Percentiles rank a stretch among this genome's conserved stretches.
Evolutionary conservation across 2,888 invertebrate species (phyloP).

Genomic region (Lucinisca nassula): DNA sequence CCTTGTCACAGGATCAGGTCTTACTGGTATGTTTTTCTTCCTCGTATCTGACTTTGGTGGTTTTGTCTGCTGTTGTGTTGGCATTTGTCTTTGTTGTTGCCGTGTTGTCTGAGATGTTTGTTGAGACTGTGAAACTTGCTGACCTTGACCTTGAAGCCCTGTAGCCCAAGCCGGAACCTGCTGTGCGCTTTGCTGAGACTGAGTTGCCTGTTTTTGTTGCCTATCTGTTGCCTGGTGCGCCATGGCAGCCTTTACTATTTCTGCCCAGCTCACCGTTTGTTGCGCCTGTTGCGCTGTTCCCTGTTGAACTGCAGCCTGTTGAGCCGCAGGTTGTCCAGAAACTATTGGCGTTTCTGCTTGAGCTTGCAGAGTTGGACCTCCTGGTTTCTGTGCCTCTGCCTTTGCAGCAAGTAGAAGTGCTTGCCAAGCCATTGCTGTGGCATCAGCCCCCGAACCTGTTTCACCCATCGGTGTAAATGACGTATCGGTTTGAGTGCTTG

Average conservation of each 20-base stretch:
- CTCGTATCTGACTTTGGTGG: slow-evolving; percentile 25
- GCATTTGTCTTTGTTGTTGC: slow-evolving; percentile 35
- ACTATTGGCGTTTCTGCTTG: not conserved
- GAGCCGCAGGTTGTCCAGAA: not conserved
- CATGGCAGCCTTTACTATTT: slow-evolving; percentile 1
- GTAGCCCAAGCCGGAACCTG: not conserved
- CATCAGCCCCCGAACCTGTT: slow-evolving; percentile 1
- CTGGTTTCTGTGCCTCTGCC: not conserved
- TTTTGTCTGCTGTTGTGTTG: slow-evolving; percentile 4
- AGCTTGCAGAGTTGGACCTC: not conserved
- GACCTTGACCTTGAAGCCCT: not conserved
- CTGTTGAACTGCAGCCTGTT: not conserved
- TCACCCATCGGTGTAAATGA: slow-evolving; percentile 2
- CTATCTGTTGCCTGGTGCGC: not conserved
- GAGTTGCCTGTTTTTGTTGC: not conserved
- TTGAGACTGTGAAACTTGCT: slow-evolving; percentile 9
- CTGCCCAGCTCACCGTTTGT: not conserved
- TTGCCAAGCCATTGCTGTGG: slow-evolving; percentile 55
- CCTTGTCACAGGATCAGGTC: slow-evolving; percentile 63
- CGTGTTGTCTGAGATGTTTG: slow-evolving; percentile 18
- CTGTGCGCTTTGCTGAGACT: not conserved
- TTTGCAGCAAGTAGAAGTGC: slow-evolving; percentile 47
- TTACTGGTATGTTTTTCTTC: slow-evolving; percentile 43
- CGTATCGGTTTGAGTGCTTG: not conserved
- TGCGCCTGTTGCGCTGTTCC: not conserved